Evolutionary conservation across 2,113 vertebrate species (phyloP), one percentile per base, ranked within the genome.

Genomic region (Kryptolebias marmoratus): DNA sequence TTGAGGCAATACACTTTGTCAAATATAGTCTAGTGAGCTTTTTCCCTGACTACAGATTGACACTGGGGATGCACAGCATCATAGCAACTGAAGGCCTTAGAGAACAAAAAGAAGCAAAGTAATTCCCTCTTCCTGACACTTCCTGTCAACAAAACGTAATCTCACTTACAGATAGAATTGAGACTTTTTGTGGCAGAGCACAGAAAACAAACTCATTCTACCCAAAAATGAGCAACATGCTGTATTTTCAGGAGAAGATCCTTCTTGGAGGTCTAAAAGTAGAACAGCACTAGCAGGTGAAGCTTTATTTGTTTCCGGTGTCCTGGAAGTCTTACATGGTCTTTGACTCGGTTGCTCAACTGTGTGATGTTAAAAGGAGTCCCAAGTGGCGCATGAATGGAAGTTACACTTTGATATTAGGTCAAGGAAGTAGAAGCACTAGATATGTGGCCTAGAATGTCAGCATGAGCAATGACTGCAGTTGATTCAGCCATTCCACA

Each of bases 271-370:
- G 57, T 70, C 78, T 44, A 12, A 68, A 63, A 57, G 71, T 73
- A 84, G 53, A 59, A 60, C 59, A 62, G 74, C 28, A 71, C 77
- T 59, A 89, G 85, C 72, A 70, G 68, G 71, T 73, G 66, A 54
- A 83, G 62, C 57, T 73, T 79, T 76, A 50, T 75, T 55, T 65
- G 48, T 49, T 55, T 68, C 60, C 57, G 42, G 69, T 30, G 9
- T 75, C 27, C 32, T 63, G 71, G 70, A 73, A 75, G 64, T 47
- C 9, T 67, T 81, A 64, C 56, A 50, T 44, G 62, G 32, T 61
- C 60, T 59, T 22, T 76, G 67, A 75, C 77, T 81, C 66, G 27
- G 45, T 52, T 39, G 72, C 60, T 86, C 47, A 39, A 59, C 22
- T 32, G 30, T 61, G 56, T 72, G 64, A 61, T 11, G 27, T 50